Evolutionary conservation across 2,888 invertebrate species (phyloP).

Genomic region (Andrena dorsata): DNA sequence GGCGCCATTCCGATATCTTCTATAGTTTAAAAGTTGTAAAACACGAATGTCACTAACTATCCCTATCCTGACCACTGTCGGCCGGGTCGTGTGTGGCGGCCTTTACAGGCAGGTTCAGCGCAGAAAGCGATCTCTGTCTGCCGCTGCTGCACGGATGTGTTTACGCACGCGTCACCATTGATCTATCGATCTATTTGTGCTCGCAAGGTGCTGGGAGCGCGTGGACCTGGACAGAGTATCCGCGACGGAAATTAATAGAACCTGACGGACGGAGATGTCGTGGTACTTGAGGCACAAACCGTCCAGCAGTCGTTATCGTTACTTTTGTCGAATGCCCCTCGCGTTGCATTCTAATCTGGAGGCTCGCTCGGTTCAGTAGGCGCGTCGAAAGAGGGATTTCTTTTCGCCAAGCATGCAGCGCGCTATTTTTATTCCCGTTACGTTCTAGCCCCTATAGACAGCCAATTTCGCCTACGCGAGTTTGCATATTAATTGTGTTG

Average conservation of each 20-base stretch:
- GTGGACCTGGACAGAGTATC: constrained; percentile 2
- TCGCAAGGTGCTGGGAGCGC: constrained; percentile 11
- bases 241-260: neutral
- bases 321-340: neutral
- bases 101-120: constrained; percentile 42
- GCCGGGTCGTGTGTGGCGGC: no score
- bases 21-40: no score
- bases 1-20: no score
- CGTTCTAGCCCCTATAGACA: constrained; percentile 1
- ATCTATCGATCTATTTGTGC: constrained; percentile 59
- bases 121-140: constrained; percentile 53
- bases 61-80: no score
- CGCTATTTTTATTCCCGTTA: constrained; percentile 4
- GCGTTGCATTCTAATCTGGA: neutral
- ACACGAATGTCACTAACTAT: no score
- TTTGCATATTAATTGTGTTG: constrained; percentile 54
- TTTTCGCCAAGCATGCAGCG: neutral
- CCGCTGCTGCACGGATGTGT: constrained; percentile 28
- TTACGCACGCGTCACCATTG: constrained; percentile 43
- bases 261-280: neutral
- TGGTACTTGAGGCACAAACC: neutral
- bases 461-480: constrained; percentile 33
- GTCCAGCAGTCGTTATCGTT: neutral
- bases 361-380: neutral
- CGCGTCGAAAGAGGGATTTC: neutral